Base-by-base conservation (phyloP, 2,888 invertebrate genomes). In the Aspidiotus rigidus region DNA sequence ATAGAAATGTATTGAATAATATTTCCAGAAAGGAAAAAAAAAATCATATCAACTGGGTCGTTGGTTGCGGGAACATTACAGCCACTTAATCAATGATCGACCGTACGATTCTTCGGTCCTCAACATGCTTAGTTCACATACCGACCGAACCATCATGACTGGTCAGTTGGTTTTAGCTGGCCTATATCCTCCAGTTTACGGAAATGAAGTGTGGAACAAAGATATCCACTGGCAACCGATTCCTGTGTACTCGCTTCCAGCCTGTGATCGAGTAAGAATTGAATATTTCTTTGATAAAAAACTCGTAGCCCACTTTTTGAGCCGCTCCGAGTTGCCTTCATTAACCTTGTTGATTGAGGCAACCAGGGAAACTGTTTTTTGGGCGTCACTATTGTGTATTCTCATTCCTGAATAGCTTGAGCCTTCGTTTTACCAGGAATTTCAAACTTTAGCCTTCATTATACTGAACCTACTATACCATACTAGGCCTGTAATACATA, bases 121-220 rank as follows among this genome's bases (percentile, higher is more conserved):
- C 49, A 80, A 80, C 74, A 78, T 89, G 1, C 80, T 82, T 64
- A 89, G 92, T 59, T 93, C 94, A 0, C 90, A 94, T 79, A 86
- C 88, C n/a, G 93, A 95, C 79, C 84, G 95, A 40, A 92, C 95
- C 0, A 79, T 95, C 10, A 92, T 92, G 89, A 93, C 92, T 70
- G 94, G 91, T 0, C 83, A 87, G 76, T 82, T 87, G 1, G 87
- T 90, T 77, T 80, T 93, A 72, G 91, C 92, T 64, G 82, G 81
- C 2, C 73, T 81, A 42, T 82, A 77, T 73, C 79, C 78, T 10
- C 77, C 77, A 0, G 7, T 9, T 55, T 57, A 57, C 1, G 74
- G 71, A 13, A 67, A 73, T 2, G 75, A 78, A 67, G 69, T 73
- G 41, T 79, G 78, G 78, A 75, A 77, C 53, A 56, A 71, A 2